Percentiles rank a stretch among this genome's conserved stretches.
Evolutionary conservation across 2,113 vertebrate species (phyloP).

Genomic region (Dipodomys ordii): DNA sequence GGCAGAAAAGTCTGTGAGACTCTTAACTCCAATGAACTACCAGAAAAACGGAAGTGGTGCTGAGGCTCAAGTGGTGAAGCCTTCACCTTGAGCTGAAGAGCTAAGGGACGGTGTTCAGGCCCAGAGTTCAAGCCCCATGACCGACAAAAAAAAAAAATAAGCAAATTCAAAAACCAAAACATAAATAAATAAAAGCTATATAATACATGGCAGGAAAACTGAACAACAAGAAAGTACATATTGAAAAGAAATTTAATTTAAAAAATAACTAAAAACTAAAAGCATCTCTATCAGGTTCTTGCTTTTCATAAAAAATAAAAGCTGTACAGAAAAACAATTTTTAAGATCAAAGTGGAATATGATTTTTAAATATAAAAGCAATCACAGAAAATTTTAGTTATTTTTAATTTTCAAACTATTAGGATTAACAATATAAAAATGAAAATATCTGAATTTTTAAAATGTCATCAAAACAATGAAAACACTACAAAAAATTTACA

Average conservation of each 20-base stretch:
- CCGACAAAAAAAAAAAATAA: background rate
- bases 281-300: background rate
- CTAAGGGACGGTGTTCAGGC: too few species aligned
- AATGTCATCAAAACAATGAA: background rate
- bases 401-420: background rate
- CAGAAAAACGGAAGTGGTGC: too few species aligned
- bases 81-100: too few species aligned
- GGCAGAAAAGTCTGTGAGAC: too few species aligned
- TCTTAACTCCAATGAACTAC: too few species aligned
- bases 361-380: conserved; percentile 16
- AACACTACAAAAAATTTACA: conserved; percentile 9
- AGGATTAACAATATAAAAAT: background rate
- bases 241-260: background rate
- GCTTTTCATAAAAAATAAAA: conserved; percentile 5
- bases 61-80: too few species aligned
- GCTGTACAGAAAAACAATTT: background rate
- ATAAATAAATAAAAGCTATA: background rate
- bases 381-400: background rate
- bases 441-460: background rate
- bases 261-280: background rate
- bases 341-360: background rate
- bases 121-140: too few species aligned
- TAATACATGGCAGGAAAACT: background rate
- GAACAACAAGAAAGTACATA: background rate
- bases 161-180: background rate